phyloP scores from a whole-genome alignment of 2,888 invertebrate species.

The Galerucella nymphaeae region DNA sequence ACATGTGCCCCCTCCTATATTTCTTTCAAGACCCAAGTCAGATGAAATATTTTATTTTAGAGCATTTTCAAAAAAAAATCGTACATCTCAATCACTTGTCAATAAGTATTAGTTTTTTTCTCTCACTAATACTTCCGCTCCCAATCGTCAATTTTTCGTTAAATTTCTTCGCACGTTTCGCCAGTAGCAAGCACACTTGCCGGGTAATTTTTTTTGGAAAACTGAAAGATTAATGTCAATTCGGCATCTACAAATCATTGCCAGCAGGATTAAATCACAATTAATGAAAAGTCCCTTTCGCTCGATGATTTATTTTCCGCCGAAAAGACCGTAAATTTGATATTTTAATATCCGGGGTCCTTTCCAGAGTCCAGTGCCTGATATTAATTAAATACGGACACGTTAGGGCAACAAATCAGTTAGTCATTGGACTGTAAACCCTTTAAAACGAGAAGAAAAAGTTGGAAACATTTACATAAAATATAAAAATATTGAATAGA shows the following conservation, averaged over 20 bases:
- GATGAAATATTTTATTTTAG: not conserved
- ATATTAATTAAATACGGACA: slow-evolving; percentile 23
- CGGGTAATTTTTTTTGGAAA: slow-evolving; percentile 8
- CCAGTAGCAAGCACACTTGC: not conserved
- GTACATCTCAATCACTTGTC: slow-evolving; percentile 2
- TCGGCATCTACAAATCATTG: slow-evolving; percentile 30
- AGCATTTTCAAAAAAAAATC: not conserved
- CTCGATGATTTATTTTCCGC: slow-evolving; percentile 25
- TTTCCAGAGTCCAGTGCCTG: slow-evolving; percentile 20
- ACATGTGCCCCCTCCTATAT: too few species aligned
- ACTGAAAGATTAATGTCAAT: slow-evolving; percentile 26
- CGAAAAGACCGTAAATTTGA: slow-evolving; percentile 31
- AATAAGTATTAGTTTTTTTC: not conserved
- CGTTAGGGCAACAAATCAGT: slow-evolving; percentile 5
- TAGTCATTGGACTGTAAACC: not conserved
- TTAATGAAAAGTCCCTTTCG: slow-evolving; percentile 32
- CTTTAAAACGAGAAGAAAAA: not conserved
- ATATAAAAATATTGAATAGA: too few species aligned
- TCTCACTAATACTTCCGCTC: not conserved
- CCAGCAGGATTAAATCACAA: slow-evolving; percentile 31
- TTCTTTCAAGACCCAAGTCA: not conserved
- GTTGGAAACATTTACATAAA: not conserved
- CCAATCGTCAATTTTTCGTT: slow-evolving; percentile 1
- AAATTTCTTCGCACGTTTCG: slow-evolving; percentile 4
- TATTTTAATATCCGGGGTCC: slow-evolving; percentile 31